Conservation (phyloP, 1,140 invertebrate species). For the Maconellicoccus hirsutus region DNA sequence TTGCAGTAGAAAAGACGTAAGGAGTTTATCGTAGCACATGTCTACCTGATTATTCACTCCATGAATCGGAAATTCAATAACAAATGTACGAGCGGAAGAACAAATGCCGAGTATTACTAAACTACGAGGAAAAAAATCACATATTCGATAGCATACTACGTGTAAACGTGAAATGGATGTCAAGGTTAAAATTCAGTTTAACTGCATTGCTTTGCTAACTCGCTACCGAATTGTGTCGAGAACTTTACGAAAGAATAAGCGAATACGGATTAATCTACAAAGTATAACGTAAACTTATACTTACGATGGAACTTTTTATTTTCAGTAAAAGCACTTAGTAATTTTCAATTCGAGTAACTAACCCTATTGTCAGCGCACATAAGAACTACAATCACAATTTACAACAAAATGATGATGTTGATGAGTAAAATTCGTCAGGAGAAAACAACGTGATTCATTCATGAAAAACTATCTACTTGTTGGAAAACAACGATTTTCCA, state of each 20-base stretch:
- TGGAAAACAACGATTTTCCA: constrained; percentile 15
- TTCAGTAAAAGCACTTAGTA: background rate
- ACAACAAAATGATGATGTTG: background rate
- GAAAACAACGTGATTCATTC: constrained; percentile 22
- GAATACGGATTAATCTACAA: too few relatives aligned
- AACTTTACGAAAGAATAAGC: too few relatives aligned
- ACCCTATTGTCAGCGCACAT: background rate
- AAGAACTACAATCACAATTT: background rate
- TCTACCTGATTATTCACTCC: too few relatives aligned
- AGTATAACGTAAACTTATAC: background rate
- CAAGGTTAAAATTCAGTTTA: constrained; percentile 6
- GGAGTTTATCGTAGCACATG: too few relatives aligned
- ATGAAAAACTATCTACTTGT: constrained; percentile 14
- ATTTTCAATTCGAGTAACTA: background rate
- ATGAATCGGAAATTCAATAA: too few relatives aligned
- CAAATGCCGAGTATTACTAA: too few relatives aligned
- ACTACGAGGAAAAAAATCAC: background rate
- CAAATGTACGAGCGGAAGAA: too few relatives aligned
- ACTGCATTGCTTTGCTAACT: background rate
- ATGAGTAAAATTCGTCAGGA: background rate
- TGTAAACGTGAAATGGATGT: constrained; percentile 11
- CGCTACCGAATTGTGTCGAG: too few relatives aligned
- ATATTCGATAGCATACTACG: background rate
- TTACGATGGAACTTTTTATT: constrained; percentile 1
- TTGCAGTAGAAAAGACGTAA: too few relatives aligned